These are phyloP conservation scores for Pristionchus arcanus DNA, from an alignment of 2,888 invertebrate species.

Conservation along the genomic window DNA sequence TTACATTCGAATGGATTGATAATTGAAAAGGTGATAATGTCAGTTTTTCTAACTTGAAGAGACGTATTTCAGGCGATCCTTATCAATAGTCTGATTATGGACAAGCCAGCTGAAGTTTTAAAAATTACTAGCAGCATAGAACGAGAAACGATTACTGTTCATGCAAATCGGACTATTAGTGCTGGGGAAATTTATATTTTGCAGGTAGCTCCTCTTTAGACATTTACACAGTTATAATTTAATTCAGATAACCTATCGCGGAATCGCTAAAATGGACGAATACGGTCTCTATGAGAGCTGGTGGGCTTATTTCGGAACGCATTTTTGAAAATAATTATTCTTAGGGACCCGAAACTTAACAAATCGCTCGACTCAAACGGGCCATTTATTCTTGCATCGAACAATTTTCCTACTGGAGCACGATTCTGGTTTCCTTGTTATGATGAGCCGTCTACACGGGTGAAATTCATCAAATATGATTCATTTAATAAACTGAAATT, in stretches of 20 bases:
- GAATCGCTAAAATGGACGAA: conserved; percentile 5
- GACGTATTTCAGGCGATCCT: not conserved
- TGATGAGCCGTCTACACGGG: not conserved
- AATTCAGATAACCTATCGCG: not conserved
- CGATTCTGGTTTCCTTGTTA: too few relatives aligned
- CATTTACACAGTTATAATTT: not conserved
- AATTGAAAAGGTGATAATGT: not conserved
- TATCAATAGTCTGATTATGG: not conserved
- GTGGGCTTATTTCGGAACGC: too few relatives aligned
- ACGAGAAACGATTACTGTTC: not conserved
- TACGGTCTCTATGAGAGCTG: not conserved
- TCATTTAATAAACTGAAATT: not conserved
- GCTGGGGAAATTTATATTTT: not conserved
- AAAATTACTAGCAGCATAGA: not conserved
- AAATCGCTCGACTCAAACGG: not conserved
- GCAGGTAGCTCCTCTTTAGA: not conserved
- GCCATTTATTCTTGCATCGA: not conserved
- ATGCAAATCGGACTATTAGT: not conserved
- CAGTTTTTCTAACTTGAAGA: not conserved
- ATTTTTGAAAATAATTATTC: not conserved
- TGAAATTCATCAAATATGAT: not conserved
- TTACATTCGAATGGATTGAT: not conserved
- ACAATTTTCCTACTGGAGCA: conserved; percentile 10
- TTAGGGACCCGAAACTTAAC: not conserved
- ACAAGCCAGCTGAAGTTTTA: not conserved